Percentiles rank a stretch among this genome's conserved stretches.
phyloP scores from a whole-genome alignment of 1,140 invertebrate genomes.

The Saccostrea cuccullata region DNA sequence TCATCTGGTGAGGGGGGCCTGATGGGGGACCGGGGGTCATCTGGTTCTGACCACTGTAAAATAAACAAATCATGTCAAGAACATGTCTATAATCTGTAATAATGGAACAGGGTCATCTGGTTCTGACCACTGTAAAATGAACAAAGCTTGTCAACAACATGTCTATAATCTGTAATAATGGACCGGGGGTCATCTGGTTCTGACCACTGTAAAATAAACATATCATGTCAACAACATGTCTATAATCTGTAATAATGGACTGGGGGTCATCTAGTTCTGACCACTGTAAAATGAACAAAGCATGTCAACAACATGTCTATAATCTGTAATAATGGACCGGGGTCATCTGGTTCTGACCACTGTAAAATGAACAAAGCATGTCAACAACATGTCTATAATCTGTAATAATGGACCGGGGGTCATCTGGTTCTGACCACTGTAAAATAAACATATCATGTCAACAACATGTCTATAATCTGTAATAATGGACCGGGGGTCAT shows the following conservation, averaged over 20 bases:
- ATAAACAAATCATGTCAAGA: neutral
- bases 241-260: too few relatives aligned
- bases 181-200: too few relatives aligned
- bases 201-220: too few relatives aligned
- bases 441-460: too few relatives aligned
- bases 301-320: neutral
- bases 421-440: too few relatives aligned
- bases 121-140: too few relatives aligned
- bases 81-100: neutral
- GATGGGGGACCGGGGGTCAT: constrained; percentile 60
- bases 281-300: constrained; percentile 37
- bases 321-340: neutral
- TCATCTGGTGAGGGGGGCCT: too few relatives aligned
- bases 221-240: too few relatives aligned
- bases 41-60: constrained; percentile 53
- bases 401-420: too few relatives aligned
- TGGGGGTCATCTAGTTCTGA: constrained; percentile 49
- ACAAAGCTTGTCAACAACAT: neutral
- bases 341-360: too few relatives aligned
- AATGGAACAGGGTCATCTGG: too few relatives aligned
- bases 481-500: constrained; percentile 54
- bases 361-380: neutral
- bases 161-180: neutral
- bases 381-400: neutral
- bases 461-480: too few relatives aligned